Conservation (phyloP, 2,797 vertebrate genomes). For the Nannoperca obscura region DNA sequence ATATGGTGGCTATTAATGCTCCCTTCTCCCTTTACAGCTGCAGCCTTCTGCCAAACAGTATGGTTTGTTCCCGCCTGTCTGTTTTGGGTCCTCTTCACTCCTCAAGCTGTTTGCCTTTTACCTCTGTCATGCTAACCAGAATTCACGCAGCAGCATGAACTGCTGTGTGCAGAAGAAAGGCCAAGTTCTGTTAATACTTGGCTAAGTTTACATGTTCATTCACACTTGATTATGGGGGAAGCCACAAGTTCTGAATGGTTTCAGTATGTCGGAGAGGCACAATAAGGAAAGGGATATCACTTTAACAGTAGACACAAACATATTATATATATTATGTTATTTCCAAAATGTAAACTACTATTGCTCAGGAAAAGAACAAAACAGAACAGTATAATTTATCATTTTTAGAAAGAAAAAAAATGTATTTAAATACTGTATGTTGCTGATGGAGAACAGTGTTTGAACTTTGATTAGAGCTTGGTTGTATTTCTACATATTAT, state of each 20-base stretch:
- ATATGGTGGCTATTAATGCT: conserved; percentile 83
- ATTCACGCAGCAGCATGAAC: conserved; percentile 77
- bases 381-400: not conserved
- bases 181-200: conserved; percentile 81
- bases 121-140: conserved; percentile 74
- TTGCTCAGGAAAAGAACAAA: conserved; percentile 9
- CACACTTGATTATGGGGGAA: conserved; percentile 83
- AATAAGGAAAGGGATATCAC: conserved; percentile 20
- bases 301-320: conserved; percentile 15
- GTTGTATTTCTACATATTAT: conserved; percentile 6
- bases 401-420: not conserved
- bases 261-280: conserved; percentile 63
- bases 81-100: conserved; percentile 67
- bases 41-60: conserved; percentile 50
- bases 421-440: not conserved
- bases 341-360: not conserved
- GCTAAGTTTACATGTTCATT: conserved; percentile 88
- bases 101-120: conserved; percentile 78
- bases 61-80: conserved; percentile 65
- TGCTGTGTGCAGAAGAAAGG: conserved; percentile 67
- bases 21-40: conserved; percentile 51
- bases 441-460: not conserved
- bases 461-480: not conserved
- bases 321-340: too few species aligned
- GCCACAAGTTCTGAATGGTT: conserved; percentile 65